Evolutionary conservation across 2,888 invertebrate genomes (phyloP), one percentile per base, ranked within the genome.

Genomic region (Lypha dubia): DNA sequence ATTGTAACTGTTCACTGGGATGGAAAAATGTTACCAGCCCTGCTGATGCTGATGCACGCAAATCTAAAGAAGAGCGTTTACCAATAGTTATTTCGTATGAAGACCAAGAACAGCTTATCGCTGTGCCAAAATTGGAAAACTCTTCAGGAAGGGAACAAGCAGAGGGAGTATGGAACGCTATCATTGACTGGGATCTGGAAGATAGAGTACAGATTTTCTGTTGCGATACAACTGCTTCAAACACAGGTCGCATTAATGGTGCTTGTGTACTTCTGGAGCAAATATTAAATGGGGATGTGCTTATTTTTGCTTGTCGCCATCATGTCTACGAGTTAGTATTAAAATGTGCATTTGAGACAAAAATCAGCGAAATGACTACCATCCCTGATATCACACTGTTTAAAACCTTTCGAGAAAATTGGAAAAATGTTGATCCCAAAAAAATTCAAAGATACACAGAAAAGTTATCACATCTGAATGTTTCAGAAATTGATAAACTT

Each of bases 221-320:
- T 44, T 63, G 44, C 22, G 63, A 63, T 41, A 22, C 62, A 20
- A 63, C 63, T 15, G 20, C 38, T 46, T 63, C 22, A 35, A 63
- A 53, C 38, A 63, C 35, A 24, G 51, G 17, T 51, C 53, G 62
- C 13, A 22, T 62, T 41, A 65, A 51, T 53, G 24, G 63, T 51
- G 15, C 35, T 32, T 68, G 17, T 22, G 51, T 35, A 35, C 68
- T 53, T 35, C 38, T 68, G n/a, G 49, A 63, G 13, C 53, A 51
- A 17, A 62, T n/a, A 35, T 20, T 49, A 7, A 15, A 63, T 44
- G 65, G 38, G 24, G 63, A 75, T 53, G 41, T 75, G 17, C 15
- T 53, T 24, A 65, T 53, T 53, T 63, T 63, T 65, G 35, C 28
- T 65, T 75, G 65, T 22, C 65, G 65, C 35, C 65, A 53, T 38